Evolutionary conservation across 2,797 vertebrate genomes (phyloP).

Genomic region (Adrianichthys oophorus): DNA sequence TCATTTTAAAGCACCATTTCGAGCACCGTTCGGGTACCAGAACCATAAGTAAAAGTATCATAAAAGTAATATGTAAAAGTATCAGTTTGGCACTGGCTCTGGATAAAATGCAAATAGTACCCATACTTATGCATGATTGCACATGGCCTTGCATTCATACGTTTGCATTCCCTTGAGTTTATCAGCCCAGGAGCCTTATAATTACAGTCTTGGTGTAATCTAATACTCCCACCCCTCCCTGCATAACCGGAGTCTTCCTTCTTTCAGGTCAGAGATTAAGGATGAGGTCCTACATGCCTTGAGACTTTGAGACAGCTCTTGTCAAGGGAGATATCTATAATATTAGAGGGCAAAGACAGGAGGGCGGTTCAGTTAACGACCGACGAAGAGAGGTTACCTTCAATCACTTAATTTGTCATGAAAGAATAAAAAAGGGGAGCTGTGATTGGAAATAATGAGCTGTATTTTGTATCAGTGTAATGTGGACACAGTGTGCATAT

Average conservation of each 20-base stretch:
- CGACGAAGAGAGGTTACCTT: conserved; percentile 48
- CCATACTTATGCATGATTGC: conserved; percentile 5
- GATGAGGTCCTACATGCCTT: conserved; percentile 35
- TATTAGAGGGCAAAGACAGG: conserved; percentile 55
- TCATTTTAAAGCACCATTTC: too few species aligned
- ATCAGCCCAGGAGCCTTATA: conserved; percentile 59
- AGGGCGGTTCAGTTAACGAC: conserved; percentile 42
- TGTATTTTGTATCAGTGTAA: conserved; percentile 43
- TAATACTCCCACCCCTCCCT: conserved; percentile 68
- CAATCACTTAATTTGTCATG: conserved; percentile 56
- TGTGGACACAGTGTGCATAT: conserved; percentile 46
- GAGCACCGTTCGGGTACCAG: too few species aligned
- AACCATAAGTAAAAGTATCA: too few species aligned
- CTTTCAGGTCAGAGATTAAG: conserved; percentile 60
- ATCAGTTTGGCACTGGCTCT: too few species aligned
- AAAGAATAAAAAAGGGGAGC: conserved; percentile 39
- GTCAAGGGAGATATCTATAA: conserved; percentile 54
- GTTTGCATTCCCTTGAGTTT: conserved; percentile 37
- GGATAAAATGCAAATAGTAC: too few species aligned
- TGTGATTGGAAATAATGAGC: conserved; percentile 53
- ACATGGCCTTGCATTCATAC: conserved; percentile 21
- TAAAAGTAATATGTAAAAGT: too few species aligned
- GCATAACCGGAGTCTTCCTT: conserved; percentile 62
- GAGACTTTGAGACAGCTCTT: conserved; percentile 40
- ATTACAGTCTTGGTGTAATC: conserved; percentile 75